Evolutionary conservation across 2,113 vertebrate species (phyloP), one percentile per base, ranked within the genome.

Genomic region (Festucalex cinctus): DNA sequence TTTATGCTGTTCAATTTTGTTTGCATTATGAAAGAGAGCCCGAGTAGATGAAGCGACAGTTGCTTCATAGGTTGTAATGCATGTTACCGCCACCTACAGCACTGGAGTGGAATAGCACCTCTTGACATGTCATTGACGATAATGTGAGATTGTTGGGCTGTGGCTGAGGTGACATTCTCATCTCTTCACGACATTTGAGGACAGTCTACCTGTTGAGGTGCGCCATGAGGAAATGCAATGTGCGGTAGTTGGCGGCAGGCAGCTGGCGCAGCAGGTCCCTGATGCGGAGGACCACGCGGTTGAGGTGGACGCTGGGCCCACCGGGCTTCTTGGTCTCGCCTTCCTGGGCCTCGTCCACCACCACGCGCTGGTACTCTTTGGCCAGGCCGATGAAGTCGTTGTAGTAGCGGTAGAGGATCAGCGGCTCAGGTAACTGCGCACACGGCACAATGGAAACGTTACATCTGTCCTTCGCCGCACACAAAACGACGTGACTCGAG

Each of bases 371-470:
- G 66, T 94, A 94, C 83, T 98, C 96, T 88, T 97, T 97, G 74
- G 94, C 93, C 86, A 99, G 87, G 72, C 96, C 96, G 67, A 97
- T 96, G 75, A 98, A 89, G 77, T 98, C 94, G 36, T 95, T 96
- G 90, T 99, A 99, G 82, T 94, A 91, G 22, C 94, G 94, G 89
- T 95, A 97, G 68, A 93, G 89, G 85, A 99, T 94, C 90, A 99
- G 78, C 1, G 97, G 96, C 82, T 99, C 97, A 0, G 96, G 97
- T 32, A 99, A 91, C 97, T 99, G 82, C 36, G 82, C 54, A 57
- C 37, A n/a, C 5, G 7, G 19, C 1, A 61, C 8, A 61, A n/a
- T 37, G 32, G 4, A 32, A 32, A n/a, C n/a, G n/a, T n/a, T n/a
- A 32, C 28, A 32, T 32, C 4, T 32, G 28, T 32, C 4, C 28